phyloP scores from a whole-genome alignment of 2,113 vertebrate species.

The Neodontobutis hainanensis region DNA sequence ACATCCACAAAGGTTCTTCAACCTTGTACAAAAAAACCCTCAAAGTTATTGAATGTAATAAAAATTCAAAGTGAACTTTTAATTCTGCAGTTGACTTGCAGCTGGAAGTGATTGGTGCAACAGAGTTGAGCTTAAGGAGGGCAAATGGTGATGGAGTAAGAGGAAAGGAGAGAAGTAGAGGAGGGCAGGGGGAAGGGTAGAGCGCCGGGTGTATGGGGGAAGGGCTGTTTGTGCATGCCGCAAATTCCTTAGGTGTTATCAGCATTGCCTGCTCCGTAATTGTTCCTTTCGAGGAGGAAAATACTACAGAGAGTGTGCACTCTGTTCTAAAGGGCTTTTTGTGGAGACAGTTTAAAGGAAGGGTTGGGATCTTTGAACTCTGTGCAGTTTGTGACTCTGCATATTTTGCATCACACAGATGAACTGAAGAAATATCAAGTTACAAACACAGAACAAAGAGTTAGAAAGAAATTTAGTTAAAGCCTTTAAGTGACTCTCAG shows the following conservation, averaged over 20 bases:
- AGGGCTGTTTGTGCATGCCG: conserved; percentile 79
- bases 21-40: too few relatives aligned
- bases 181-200: conserved; percentile 48
- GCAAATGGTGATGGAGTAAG: conserved; percentile 62
- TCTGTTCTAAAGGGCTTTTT: conserved; percentile 20
- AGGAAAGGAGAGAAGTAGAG: conserved; percentile 55
- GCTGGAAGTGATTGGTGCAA: conserved; percentile 62
- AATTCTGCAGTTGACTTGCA: conserved; percentile 23
- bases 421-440: neutral
- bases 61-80: conserved; percentile 28
- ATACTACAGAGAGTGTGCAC: conserved; percentile 31
- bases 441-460: neutral
- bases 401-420: conserved; percentile 8
- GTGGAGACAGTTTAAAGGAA: neutral
- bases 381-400: conserved; percentile 18
- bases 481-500: too few relatives aligned
- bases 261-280: conserved; percentile 70
- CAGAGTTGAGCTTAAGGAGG: conserved; percentile 55
- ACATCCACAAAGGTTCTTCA: too few relatives aligned
- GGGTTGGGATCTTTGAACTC: conserved; percentile 12
- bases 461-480: too few relatives aligned
- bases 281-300: conserved; percentile 60
- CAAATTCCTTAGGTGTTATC: conserved; percentile 79
- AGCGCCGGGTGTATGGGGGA: conserved; percentile 66
- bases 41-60: neutral